These are phyloP conservation scores for Thera britannica DNA, from an alignment of 2,888 invertebrate genomes.

Conservation along the genomic window DNA sequence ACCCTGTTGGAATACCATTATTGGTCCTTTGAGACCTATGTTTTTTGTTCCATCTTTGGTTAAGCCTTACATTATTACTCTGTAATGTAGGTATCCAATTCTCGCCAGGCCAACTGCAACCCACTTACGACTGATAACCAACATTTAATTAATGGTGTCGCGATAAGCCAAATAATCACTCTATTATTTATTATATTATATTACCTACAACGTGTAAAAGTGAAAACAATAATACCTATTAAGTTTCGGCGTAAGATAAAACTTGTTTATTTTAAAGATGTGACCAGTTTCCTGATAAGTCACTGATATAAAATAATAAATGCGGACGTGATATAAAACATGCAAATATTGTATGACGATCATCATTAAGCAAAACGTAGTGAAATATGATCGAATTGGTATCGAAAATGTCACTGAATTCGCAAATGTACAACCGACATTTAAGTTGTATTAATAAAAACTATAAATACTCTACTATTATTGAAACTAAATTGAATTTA, in stretches of 20 bases:
- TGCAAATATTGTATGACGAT: constrained; percentile 26
- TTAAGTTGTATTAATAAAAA: constrained; percentile 12
- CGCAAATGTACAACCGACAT: constrained; percentile 6
- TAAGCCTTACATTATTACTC: constrained; percentile 11
- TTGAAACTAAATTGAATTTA: not conserved
- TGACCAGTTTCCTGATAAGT: constrained; percentile 54
- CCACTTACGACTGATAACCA: constrained; percentile 64
- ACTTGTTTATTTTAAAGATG: constrained; percentile 57
- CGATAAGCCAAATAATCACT: constrained; percentile 64
- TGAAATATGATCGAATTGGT: constrained; percentile 37
- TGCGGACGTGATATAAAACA: constrained; percentile 28
- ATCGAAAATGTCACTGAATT: constrained; percentile 35
- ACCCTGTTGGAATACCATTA: too few species aligned
- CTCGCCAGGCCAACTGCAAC: constrained; percentile 50
- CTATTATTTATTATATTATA: constrained; percentile 35
- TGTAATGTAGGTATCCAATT: constrained; percentile 33
- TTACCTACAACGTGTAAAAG: constrained; percentile 53
- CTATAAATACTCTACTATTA: constrained; percentile 17
- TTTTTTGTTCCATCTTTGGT: too few species aligned
- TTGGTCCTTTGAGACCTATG: too few species aligned
- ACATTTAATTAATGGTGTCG: constrained; percentile 73
- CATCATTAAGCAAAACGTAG: constrained; percentile 26
- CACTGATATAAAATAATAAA: constrained; percentile 37
- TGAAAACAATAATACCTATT: constrained; percentile 59
- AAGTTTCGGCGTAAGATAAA: constrained; percentile 54